Evolutionary conservation across 2,113 vertebrate genomes (phyloP), one percentile per base, ranked within the genome.

Genomic region (Toxotes jaculatrix): DNA sequence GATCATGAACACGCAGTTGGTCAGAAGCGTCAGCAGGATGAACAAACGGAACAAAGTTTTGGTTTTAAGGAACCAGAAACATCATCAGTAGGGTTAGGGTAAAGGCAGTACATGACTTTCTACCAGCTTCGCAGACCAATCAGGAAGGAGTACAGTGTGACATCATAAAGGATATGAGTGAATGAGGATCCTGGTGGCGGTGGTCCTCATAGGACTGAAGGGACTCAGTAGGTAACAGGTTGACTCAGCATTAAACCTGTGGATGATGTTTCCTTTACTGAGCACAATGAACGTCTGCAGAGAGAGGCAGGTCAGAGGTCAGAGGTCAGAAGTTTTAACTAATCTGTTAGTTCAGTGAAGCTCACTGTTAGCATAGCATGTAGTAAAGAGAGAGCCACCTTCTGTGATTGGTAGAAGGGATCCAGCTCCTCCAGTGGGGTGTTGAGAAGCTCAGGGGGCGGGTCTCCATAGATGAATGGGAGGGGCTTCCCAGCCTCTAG

Each of bases 1-100:
- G 17, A 98, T 99, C 98, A 99, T 99, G 88, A 99, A 98, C 10
- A 94, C 96, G 91, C 98, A 99, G 95, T 99, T 99, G 92, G 97
- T 96, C 93, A 99, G 91, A 93, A 99, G 98, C 19, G 98, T 99
- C 92, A 96, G 95, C 97, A 99, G 98, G 89, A 99, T 99, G 85
- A 99, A 96, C 93, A 98, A 95, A 94, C 96, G 98, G 95, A 99
- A 99, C 93, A 99, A 95, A 85, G 97, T 99, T 79, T 61, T 32
- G 1, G 32, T 72, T 95, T 97, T 94, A 97, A 98, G 96, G 96
- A 97, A 88, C 3, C 32, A 74, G 72, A 64, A 34, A 80, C 47
- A 40, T 4, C 16, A 49, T 55, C 7, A 27, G 27, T 27, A 27
- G 27, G 27, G 27, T 27, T 27, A 27, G 27, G 27, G 27, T 27